Percentiles rank a stretch among this genome's conserved stretches.
Conservation (phyloP, 1,140 invertebrate species). For the Trinorchestia longiramus region DNA sequence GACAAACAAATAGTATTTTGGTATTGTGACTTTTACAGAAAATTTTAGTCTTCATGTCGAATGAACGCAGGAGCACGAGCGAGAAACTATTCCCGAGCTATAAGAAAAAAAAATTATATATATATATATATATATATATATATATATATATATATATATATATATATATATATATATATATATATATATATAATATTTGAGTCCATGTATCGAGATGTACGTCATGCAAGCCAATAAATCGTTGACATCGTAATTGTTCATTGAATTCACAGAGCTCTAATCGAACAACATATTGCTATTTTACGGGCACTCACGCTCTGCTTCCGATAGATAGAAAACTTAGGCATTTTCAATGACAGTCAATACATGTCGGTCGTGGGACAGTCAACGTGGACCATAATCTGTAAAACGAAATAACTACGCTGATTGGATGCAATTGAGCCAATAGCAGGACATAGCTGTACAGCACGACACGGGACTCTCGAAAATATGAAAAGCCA, state of each 20-base stretch:
- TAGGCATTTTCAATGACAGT: background rate
- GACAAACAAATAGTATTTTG: no score
- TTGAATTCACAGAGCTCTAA: background rate
- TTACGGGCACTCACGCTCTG: background rate
- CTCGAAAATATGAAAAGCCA: background rate
- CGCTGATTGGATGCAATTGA: background rate
- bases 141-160: no score
- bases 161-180: no score
- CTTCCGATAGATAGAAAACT: background rate
- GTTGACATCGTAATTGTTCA: background rate
- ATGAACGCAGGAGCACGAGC: no score
- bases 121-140: no score
- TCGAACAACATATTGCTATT: slow-evolving; percentile 1
- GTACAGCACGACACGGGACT: background rate
- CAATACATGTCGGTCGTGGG: background rate
- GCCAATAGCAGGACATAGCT: background rate
- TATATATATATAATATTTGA: no score
- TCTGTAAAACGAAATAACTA: background rate
- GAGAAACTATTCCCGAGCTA: no score
- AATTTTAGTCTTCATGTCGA: no score
- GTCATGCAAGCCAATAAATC: background rate
- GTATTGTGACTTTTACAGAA: no score
- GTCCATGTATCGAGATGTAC: background rate
- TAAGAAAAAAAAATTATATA: no score
- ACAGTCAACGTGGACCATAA: background rate